phyloP scores from a whole-genome alignment of 92 coral and sea anemone species.

The Umimayanthus kanabou region DNA sequence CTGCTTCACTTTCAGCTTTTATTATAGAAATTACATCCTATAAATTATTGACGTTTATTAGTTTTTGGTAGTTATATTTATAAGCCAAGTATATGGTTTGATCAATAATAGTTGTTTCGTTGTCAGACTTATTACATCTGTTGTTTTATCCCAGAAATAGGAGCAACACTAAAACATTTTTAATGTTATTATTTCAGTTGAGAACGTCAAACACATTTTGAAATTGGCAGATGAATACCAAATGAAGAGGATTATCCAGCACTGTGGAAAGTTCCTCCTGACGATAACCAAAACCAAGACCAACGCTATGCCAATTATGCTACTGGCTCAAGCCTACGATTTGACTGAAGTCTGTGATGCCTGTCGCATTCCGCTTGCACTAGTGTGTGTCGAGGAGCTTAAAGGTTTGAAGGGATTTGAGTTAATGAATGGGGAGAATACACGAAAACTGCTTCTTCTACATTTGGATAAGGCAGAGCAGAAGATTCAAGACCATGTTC shows the following conservation, averaged over 20 bases:
- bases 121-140: too few relatives aligned
- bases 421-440: slow-evolving; percentile 9
- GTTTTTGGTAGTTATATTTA: too few relatives aligned
- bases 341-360: slow-evolving; percentile 10
- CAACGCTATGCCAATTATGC: slow-evolving; percentile 13
- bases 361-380: background rate
- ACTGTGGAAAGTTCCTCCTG: background rate
- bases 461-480: background rate
- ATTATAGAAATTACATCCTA: too few relatives aligned
- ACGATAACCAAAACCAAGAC: slow-evolving; percentile 12
- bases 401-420: background rate
- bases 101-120: too few relatives aligned
- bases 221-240: slow-evolving; percentile 15
- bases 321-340: slow-evolving; percentile 1
- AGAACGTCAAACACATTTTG: background rate
- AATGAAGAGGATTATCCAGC: slow-evolving; percentile 11
- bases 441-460: slow-evolving; percentile 11
- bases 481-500: background rate
- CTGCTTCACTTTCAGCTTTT: too few relatives aligned
- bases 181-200: background rate
- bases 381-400: background rate
- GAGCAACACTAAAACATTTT: too few relatives aligned
- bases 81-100: too few relatives aligned
- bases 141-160: too few relatives aligned
- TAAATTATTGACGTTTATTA: too few relatives aligned